Evolutionary conservation across 2,888 invertebrate genomes (phyloP), one percentile per base, ranked within the genome.

Genomic region (Eupeodes latifasciatus): DNA sequence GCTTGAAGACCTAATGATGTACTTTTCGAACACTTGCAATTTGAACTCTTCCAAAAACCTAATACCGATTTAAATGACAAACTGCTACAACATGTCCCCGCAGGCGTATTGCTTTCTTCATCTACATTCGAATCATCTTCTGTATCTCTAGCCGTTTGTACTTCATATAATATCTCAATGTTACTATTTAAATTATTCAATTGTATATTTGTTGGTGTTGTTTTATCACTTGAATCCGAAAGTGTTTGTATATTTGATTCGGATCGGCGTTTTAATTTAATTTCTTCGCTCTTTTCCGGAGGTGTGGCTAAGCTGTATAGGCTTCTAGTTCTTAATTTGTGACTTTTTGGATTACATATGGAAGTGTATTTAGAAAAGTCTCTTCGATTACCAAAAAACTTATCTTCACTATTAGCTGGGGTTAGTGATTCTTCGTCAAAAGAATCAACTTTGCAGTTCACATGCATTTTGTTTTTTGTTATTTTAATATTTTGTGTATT

Each of bases 261-360:
- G n/a, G 91, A 91, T 51, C 90, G 89, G 75, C 89, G 90, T 67
- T 91, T 90, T 64, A 90, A 71, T 85, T 90, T 90, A 7, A 90
- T 84, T 84, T 90, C 91, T 40, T 90, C 90, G 36, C 89, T 85
- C 82, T 91, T 90, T n/a, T 90, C 90, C 2, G 90, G 85, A 2
- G 90, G 87, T 2, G 90, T 89, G 11, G 90, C 90, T 67, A 91
- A 55, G 47, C 92, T 93, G 66, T 92, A 93, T 66, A 93, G 92
- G 85, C 92, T 92, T 59, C 91, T 90, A 66, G 90, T 91, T 74
- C 89, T 90, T 57, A 90, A 81, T 84, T 89, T 89, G 55, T 72
- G 71, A 62, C 80, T 76, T 67, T 72, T 84, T 36, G 79, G 67
- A 47, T 84, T 81, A 10, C 80, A 74, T 34, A 59, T 81, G 77